phyloP scores from a whole-genome alignment of 2,888 invertebrate genomes.

The Dorcus hopei region DNA sequence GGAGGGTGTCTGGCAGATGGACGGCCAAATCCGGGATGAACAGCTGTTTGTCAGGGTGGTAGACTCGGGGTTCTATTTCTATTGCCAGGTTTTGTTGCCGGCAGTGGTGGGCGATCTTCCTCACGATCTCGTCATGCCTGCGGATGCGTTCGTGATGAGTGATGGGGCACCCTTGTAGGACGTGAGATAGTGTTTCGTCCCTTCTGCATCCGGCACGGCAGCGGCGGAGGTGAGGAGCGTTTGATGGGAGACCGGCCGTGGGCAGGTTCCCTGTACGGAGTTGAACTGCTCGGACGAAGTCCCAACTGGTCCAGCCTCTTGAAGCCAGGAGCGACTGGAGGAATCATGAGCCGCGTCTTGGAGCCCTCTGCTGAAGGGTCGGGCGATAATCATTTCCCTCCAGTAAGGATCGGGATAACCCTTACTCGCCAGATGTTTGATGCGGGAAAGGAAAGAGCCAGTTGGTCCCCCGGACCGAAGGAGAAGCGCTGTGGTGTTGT shows the following conservation, averaged over 20 bases:
- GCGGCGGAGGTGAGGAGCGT: slow-evolving; percentile 2
- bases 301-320: slow-evolving; percentile 21
- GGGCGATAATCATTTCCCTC: not conserved
- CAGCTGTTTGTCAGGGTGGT: slow-evolving; percentile 22
- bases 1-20: not conserved
- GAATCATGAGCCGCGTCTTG: slow-evolving; percentile 15
- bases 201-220: slow-evolving; percentile 16
- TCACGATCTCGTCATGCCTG: slow-evolving; percentile 23
- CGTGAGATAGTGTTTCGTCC: slow-evolving; percentile 19
- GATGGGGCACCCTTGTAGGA: slow-evolving; percentile 18
- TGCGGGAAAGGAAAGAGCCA: not conserved
- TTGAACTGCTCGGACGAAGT: slow-evolving; percentile 21
- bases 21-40: slow-evolving; percentile 27
- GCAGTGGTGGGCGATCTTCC: slow-evolving; percentile 21
- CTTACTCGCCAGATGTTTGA: not conserved
- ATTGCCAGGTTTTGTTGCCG: slow-evolving; percentile 6
- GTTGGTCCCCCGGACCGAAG: not conserved
- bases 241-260: slow-evolving; percentile 16
- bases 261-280: slow-evolving; percentile 18
- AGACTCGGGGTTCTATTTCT: slow-evolving; percentile 26
- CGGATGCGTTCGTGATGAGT: slow-evolving; percentile 18
- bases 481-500: not conserved
- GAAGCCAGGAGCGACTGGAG: slow-evolving; percentile 23
- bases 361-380: slow-evolving; percentile 13
- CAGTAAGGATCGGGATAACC: slow-evolving; percentile 2